A percentile compares a stretch with the other conserved stretches of the same genome.
Evolutionary conservation across 1,140 invertebrate genomes (phyloP).

Genomic region (Ceratina japonica): DNA sequence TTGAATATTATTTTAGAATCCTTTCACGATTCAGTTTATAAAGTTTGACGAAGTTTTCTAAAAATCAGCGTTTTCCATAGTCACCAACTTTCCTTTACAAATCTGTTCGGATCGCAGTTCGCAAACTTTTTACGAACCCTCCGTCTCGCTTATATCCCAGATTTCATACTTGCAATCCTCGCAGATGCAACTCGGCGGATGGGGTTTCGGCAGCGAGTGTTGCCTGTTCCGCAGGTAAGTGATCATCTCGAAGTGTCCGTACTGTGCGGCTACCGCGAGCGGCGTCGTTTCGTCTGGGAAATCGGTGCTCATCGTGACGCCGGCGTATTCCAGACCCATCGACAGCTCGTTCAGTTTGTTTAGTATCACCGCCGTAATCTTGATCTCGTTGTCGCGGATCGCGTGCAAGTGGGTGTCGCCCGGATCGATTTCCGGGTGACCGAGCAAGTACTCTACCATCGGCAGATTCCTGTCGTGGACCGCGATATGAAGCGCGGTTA

Average conservation of each 20-base stretch:
- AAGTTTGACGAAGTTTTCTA: too few species aligned
- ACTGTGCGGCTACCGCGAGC: conserved; percentile 85
- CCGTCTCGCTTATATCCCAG: too few species aligned
- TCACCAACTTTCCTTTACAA: too few species aligned
- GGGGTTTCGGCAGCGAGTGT: conserved; percentile 81
- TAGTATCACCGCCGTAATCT: conserved; percentile 78
- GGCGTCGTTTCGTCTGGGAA: conserved; percentile 87
- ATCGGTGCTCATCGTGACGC: conserved; percentile 78
- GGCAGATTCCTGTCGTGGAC: conserved; percentile 76
- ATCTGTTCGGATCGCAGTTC: too few species aligned
- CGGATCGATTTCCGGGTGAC: conserved; percentile 78
- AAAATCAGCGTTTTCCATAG: too few species aligned
- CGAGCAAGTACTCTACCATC: conserved; percentile 81
- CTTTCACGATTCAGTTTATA: too few species aligned
- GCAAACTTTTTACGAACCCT: too few species aligned
- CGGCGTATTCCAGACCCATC: conserved; percentile 78
- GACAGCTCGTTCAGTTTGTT: conserved; percentile 76
- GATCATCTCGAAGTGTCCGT: conserved; percentile 86
- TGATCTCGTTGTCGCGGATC: conserved; percentile 78
- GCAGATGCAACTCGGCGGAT: conserved; percentile 83
- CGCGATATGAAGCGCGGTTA: conserved; percentile 81
- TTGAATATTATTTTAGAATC: too few species aligned
- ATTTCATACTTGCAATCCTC: conserved; percentile 78
- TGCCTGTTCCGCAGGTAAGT: conserved; percentile 80
- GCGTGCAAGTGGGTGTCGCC: conserved; percentile 81